Evolutionary conservation across 2,888 invertebrate genomes (phyloP).

Genomic region (Volucella bombylans): DNA sequence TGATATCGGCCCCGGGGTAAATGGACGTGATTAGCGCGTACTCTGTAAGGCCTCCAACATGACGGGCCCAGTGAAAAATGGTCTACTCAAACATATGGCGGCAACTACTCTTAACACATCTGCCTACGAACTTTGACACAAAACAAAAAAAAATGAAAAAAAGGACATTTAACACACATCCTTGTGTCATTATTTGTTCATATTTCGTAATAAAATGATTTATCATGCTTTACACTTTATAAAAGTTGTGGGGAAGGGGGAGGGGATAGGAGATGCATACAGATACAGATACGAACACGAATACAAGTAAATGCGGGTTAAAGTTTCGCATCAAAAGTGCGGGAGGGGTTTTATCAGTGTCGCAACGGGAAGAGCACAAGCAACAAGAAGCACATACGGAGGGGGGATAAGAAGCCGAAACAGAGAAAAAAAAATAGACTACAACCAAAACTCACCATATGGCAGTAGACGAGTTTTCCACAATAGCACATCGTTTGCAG

Average conservation of each 20-base stretch:
- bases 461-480: slow-evolving; percentile 77
- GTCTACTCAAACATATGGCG: slow-evolving; percentile 63
- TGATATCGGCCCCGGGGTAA: slow-evolving; percentile 9
- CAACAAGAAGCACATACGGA: slow-evolving; percentile 5
- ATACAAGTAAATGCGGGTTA: not conserved
- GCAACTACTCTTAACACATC: slow-evolving; percentile 1
- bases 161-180: slow-evolving; percentile 57
- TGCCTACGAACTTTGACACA: not conserved
- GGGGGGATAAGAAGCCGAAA: not conserved
- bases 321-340: slow-evolving; percentile 26
- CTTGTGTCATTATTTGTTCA: slow-evolving; percentile 57
- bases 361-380: slow-evolving; percentile 14
- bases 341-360: slow-evolving; percentile 51
- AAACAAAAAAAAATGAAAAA: not conserved
- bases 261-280: not conserved
- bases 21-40: not conserved
- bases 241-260: not conserved
- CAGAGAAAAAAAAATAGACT: slow-evolving; percentile 20
- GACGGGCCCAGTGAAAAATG: slow-evolving; percentile 53
- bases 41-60: not conserved
- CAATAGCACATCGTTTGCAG: slow-evolving; percentile 77
- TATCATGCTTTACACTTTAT: slow-evolving; percentile 54
- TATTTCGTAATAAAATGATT: slow-evolving; percentile 68
- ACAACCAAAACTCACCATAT: slow-evolving; percentile 77
- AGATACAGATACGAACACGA: too few relatives aligned